Conservation (phyloP, 2,797 vertebrate species). For the Melopsittacus undulatus region DNA sequence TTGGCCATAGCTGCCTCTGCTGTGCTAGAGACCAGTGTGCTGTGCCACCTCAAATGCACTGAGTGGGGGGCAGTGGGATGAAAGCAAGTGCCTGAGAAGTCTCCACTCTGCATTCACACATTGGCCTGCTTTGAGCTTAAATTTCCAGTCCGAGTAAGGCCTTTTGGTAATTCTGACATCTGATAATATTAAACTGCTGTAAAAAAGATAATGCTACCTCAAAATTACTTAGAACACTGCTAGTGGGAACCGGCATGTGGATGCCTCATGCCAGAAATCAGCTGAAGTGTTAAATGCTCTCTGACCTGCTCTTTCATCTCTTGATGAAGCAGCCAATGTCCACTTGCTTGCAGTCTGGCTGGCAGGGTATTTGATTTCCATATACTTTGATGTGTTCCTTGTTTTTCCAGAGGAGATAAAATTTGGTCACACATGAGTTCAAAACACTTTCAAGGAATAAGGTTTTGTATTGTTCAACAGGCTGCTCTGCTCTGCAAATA, state of each 20-base stretch:
- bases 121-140: background rate
- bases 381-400: background rate
- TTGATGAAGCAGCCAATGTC: background rate
- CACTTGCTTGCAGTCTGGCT: background rate
- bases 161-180: background rate
- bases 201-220: background rate
- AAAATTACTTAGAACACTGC: background rate
- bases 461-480: background rate
- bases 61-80: background rate
- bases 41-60: background rate
- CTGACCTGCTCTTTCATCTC: background rate
- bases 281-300: background rate
- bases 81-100: background rate
- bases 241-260: background rate
- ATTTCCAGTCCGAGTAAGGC: background rate
- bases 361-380: background rate
- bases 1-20: background rate
- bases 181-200: background rate
- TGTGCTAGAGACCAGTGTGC: background rate
- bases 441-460: background rate
- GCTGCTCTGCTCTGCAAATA: background rate
- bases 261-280: background rate
- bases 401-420: background rate
- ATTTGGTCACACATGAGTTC: background rate
- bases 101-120: background rate